Percentiles rank a stretch among this genome's conserved stretches.
Evolutionary conservation across 2,797 vertebrate species (phyloP).

Genomic region (Pseudomugil tenellus): DNA sequence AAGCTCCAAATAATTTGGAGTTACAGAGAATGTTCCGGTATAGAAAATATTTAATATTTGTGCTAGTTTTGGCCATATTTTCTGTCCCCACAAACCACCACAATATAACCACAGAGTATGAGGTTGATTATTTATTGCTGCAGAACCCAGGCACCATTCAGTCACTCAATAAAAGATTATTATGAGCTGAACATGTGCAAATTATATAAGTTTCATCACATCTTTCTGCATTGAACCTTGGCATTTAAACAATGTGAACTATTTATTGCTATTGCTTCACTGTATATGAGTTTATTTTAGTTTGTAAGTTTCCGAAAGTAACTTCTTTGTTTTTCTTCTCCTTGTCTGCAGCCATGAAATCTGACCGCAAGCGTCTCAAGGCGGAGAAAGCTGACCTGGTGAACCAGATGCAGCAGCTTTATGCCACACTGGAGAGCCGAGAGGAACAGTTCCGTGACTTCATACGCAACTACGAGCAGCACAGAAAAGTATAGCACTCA

Average conservation of each 20-base stretch:
- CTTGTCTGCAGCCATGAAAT: constrained; percentile 91
- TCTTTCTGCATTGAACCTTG: background rate
- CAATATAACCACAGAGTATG: no score
- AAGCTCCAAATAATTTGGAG: background rate
- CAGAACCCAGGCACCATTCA: background rate
- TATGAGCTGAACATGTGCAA: no score
- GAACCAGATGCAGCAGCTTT: constrained; percentile 99
- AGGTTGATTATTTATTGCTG: no score
- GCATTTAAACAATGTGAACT: background rate
- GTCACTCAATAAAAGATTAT: background rate
- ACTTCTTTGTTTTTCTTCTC: constrained; percentile 11
- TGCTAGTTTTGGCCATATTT: background rate
- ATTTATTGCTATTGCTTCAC: background rate
- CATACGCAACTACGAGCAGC: constrained; percentile 97
- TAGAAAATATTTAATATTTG: background rate
- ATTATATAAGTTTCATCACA: no score
- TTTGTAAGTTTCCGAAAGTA: background rate
- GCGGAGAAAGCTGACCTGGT: constrained; percentile 94
- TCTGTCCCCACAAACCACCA: no score
- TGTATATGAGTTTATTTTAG: background rate
- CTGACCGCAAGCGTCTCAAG: constrained; percentile 94
- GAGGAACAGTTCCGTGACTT: constrained; percentile 98
- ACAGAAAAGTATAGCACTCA: constrained; percentile 88
- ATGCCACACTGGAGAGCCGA: constrained; percentile 94
- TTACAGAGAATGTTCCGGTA: background rate